Evolutionary conservation across 2,888 invertebrate species (phyloP).

Genomic region (Sinotaia quadrata): DNA sequence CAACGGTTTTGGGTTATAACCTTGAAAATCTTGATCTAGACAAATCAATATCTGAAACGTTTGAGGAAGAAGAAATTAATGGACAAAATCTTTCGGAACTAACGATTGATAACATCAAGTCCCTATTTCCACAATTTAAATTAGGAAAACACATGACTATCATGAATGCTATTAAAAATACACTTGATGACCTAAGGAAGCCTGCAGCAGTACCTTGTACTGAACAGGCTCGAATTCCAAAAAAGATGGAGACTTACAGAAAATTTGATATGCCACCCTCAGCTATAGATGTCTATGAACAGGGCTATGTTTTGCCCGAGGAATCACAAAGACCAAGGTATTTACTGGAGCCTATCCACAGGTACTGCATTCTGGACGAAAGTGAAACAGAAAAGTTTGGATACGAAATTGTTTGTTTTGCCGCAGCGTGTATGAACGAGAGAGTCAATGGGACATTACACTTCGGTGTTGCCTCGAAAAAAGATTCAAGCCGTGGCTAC

Average conservation of each 20-base stretch:
- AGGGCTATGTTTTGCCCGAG: slow-evolving; percentile 12
- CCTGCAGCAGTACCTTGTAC: too few relatives aligned
- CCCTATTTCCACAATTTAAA: slow-evolving; percentile 21
- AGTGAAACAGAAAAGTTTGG: neutral
- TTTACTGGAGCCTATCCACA: slow-evolving; percentile 18
- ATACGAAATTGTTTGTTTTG: slow-evolving; percentile 23
- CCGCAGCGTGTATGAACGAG: slow-evolving; percentile 36
- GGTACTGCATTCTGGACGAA: neutral
- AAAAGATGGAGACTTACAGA: slow-evolving; percentile 16
- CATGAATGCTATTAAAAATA: too few relatives aligned
- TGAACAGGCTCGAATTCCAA: too few relatives aligned
- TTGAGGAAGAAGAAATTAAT: slow-evolving; percentile 23
- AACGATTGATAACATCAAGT: slow-evolving; percentile 17
- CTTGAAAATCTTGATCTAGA: too few relatives aligned
- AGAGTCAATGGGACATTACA: slow-evolving; percentile 34
- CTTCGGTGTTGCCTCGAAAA: slow-evolving; percentile 37
- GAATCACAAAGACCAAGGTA: slow-evolving; percentile 12
- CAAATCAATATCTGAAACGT: too few relatives aligned
- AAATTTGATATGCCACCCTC: slow-evolving; percentile 6
- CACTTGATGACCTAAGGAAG: too few relatives aligned
- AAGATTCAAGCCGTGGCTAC: slow-evolving; percentile 3
- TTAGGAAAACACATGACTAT: too few relatives aligned
- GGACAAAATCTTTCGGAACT: slow-evolving; percentile 24
- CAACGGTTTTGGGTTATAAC: too few relatives aligned
- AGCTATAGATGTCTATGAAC: slow-evolving; percentile 12